Evolutionary conservation across 2,113 vertebrate species (phyloP), one percentile per base, ranked within the genome.

Genomic region (Oncorhynchus tshawytscha): DNA sequence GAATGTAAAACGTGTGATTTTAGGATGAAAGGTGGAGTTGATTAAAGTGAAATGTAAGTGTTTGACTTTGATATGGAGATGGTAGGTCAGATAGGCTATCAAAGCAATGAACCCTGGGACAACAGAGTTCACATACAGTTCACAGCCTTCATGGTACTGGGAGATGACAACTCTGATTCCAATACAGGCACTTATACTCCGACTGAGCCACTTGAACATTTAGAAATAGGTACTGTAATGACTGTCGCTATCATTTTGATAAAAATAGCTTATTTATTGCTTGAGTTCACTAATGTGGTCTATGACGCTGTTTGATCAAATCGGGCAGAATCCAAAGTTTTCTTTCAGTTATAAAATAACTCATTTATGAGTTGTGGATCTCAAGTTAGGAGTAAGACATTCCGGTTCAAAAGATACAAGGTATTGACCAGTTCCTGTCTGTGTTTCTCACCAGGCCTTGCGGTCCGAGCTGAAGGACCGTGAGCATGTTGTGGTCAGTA

Each of bases 401-500:
- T 54, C 3, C 5, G 15, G 51, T 54, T 54, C 3, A 54, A 45
- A 18, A 54, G 5, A 54, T 54, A 18, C 51, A 5, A 18, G 24
- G n/a, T 8, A 68, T 39, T 16, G 29, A 11, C 57, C 71, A 16
- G 22, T 67, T 11, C 49, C 22, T 31, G 20, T 68, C 22, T 80
- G 27, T 82, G 81, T 66, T 48, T 57, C 87, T 88, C 77, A 72
- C 73, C 92, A 99, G 98, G 90, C 84, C 0, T 83, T 99, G 82
- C 93, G 89, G 70, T 94, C 92, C 48, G 97, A 99, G 75, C 88
- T 99, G 87, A 96, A 96, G 88, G 96, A 97, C 59, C 96, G 95
- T 12, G 97, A 98, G 65, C 94, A 94, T 76, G 83, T 95, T 5
- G 85, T 99, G 83, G 86, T 96, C 82, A 95, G 82, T 2, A 94